Evolutionary conservation across 2,888 invertebrate species (phyloP), one percentile per base, ranked within the genome.

Genomic region (Latrodectus elegans): DNA sequence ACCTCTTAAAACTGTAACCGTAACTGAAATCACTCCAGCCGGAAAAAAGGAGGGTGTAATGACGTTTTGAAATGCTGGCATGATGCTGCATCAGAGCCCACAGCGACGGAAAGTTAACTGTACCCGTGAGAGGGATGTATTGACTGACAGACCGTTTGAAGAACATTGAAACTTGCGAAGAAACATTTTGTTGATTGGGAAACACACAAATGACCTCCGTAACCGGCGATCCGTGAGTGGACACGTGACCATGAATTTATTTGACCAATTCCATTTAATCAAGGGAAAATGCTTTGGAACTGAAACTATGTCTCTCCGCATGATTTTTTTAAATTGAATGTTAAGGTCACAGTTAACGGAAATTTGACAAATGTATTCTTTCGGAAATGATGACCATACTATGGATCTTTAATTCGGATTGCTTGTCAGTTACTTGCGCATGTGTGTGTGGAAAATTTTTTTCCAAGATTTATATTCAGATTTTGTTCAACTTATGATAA

Each of bases 241-340:
- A 12, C 12, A 12, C 60, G 60, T 60, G 60, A 60, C 60, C 60
- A 60, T 60, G 12, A 11, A 60, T 60, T 60, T 60, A 60, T 60
- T 60, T 60, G 60, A 60, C 60, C 60, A 60, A 60, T 60, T 60
- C 60, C 60, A 60, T 60, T 60, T 60, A 60, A 60, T 60, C 12
- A 60, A 60, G 60, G 9, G 60, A 38, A 38, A 6, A 38, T 6
- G 38, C 38, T 38, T 4, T 38, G 38, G 38, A 38, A 38, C 38
- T 38, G 38, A 38, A 38, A 38, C 38, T 38, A 38, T 38, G 38
- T 38, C 38, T 38, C 38, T 38, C 38, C 38, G 38, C 38, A 38
- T 38, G 38, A 38, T 38, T 38, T 38, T 38, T 38, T 38, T 38
- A 38, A 38, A 38, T 38, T 38, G 38, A 38, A 38, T 38, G 38